phyloP scores from a whole-genome alignment of 2,888 invertebrate genomes.

The Caenorhabditis parvicauda region DNA sequence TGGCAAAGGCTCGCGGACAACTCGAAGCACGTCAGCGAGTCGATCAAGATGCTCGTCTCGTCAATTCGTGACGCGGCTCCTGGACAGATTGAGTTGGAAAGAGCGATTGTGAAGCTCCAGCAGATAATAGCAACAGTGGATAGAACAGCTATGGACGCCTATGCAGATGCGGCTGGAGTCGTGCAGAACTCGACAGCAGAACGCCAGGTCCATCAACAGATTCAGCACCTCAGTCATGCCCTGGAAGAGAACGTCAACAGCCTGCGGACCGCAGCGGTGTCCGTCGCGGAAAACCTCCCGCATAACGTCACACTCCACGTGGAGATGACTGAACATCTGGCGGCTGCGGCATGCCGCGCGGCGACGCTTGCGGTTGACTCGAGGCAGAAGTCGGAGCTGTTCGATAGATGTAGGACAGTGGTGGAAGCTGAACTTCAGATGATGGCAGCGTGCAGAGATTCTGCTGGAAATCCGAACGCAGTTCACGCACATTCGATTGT shows the following conservation, averaged over 20 bases:
- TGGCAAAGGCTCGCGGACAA: constrained; percentile 92
- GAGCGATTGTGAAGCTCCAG: constrained; percentile 69
- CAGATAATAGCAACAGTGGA: constrained; percentile 70
- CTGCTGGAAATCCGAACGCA: constrained; percentile 84
- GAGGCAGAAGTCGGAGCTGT: constrained; percentile 74
- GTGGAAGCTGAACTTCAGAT: constrained; percentile 83
- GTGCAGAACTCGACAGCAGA: constrained; percentile 36
- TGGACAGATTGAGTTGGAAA: constrained; percentile 87
- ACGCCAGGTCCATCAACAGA: constrained; percentile 72
- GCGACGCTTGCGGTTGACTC: constrained; percentile 39
- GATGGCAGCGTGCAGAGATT: constrained; percentile 77
- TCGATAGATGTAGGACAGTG: constrained; percentile 76
- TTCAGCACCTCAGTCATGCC: constrained; percentile 78
- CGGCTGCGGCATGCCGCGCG: constrained; percentile 74
- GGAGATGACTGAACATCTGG: constrained; percentile 77
- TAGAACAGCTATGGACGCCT: constrained; percentile 27
- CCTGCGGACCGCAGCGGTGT: constrained; percentile 22
- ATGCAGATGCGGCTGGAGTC: constrained; percentile 14
- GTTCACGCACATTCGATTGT: constrained; percentile 76
- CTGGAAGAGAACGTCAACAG: constrained; percentile 72
- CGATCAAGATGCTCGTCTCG: constrained; percentile 87
- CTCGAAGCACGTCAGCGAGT: constrained; percentile 82
- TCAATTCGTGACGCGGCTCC: constrained; percentile 86
- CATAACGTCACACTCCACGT: constrained; percentile 71
- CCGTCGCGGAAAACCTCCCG: constrained; percentile 88